A percentile compares a stretch with the other conserved stretches of the same genome.
Conservation (phyloP, 2,888 invertebrate species). For the Euphydryas editha region DNA sequence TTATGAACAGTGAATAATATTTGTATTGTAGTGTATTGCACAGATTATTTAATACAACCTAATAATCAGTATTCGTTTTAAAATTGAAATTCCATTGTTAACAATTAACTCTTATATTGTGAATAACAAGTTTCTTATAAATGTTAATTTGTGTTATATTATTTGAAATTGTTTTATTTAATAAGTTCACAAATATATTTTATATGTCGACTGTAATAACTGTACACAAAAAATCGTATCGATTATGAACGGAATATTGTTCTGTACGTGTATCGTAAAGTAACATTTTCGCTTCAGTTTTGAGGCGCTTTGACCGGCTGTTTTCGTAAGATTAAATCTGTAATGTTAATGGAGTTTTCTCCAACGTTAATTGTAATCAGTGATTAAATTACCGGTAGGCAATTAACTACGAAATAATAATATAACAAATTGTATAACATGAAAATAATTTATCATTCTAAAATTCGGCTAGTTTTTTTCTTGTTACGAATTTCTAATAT, state of each 20-base stretch:
- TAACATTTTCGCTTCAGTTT: conserved; percentile 39
- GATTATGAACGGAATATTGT: background rate
- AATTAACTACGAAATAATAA: conserved; percentile 13
- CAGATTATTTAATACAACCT: no score
- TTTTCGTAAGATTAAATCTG: conserved; percentile 44
- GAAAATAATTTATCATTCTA: background rate
- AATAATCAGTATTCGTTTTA: no score
- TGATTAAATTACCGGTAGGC: conserved; percentile 27
- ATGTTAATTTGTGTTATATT: no score
- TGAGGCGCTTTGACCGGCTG: conserved; percentile 44
- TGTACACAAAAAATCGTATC: background rate
- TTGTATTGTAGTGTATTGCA: no score
- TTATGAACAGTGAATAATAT: no score
- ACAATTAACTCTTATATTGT: no score
- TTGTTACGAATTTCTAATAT: no score
- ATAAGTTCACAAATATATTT: no score
- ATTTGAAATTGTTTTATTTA: no score
- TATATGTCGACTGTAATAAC: background rate
- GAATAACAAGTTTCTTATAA: no score
- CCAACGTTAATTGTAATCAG: conserved; percentile 25
- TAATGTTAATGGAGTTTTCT: conserved; percentile 43
- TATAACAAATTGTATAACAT: background rate
- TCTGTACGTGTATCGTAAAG: conserved; percentile 38
- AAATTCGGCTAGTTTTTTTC: background rate
- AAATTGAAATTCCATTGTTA: no score